Conservation (phyloP, 92 coral and sea anemone genomes). For the Porites lobata region DNA sequence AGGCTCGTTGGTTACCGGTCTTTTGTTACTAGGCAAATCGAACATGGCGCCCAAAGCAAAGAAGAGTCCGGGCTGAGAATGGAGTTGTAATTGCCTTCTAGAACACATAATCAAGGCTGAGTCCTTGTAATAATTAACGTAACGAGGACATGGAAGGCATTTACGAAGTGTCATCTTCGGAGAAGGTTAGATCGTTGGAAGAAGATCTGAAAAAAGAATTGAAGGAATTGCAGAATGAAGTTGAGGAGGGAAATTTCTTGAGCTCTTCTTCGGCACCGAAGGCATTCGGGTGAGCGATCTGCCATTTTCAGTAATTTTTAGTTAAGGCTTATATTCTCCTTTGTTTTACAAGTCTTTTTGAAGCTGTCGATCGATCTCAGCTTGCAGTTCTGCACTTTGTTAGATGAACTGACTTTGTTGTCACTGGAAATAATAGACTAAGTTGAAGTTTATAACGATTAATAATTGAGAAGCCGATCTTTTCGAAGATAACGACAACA, state of each 20-base stretch:
- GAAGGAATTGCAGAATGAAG: constrained; percentile 94
- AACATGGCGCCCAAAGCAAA: constrained; percentile 46
- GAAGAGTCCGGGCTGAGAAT: neutral
- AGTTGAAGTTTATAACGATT: neutral
- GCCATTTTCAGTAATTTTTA: too few species aligned
- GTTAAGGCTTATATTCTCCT: too few species aligned
- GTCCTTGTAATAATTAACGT: neutral
- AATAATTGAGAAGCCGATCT: neutral
- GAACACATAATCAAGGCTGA: neutral
- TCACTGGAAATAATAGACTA: too few species aligned
- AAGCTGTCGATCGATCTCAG: neutral
- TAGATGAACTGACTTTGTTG: neutral
- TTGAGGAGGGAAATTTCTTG: constrained; percentile 94
- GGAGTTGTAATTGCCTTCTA: constrained; percentile 30
- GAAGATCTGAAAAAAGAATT: constrained; percentile 94
- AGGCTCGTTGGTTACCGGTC: constrained; percentile 34
- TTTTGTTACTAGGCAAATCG: constrained; percentile 15
- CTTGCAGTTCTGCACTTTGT: too few species aligned
- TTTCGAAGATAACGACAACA: neutral
- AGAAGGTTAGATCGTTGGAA: constrained; percentile 89
- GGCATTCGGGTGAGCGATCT: constrained; percentile 83
- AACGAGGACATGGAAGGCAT: constrained; percentile 87
- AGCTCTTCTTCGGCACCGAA: constrained; percentile 62
- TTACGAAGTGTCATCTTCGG: constrained; percentile 92
- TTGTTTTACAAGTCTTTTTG: neutral